Evolutionary conservation across 2,113 vertebrate species (phyloP).

Genomic region (Prionailurus bengalensis): DNA sequence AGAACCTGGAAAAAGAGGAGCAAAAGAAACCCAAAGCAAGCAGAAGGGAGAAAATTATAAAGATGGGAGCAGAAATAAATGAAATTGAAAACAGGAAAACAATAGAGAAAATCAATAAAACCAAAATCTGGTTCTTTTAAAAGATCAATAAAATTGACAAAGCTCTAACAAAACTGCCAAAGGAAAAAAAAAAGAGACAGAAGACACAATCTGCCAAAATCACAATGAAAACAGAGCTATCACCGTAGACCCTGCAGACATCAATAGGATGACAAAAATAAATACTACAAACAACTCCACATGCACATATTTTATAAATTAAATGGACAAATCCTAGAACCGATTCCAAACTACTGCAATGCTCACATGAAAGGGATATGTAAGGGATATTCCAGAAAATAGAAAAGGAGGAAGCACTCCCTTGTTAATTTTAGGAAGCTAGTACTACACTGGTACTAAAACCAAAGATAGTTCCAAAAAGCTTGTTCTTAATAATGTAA

Average conservation of each 20-base stretch:
- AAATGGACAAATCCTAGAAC: neutral
- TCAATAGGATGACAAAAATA: neutral
- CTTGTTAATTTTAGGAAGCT: neutral
- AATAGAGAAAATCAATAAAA: neutral
- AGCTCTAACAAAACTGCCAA: neutral
- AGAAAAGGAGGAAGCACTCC: neutral
- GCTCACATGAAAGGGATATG: neutral
- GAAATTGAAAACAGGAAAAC: neutral
- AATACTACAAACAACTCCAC: neutral
- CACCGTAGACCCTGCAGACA: neutral
- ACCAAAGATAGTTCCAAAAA: neutral
- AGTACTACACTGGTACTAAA: neutral
- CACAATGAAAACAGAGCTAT: neutral
- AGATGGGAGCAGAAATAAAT: neutral
- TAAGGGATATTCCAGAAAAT: neutral
- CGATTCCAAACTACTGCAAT: neutral
- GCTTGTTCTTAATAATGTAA: neutral
- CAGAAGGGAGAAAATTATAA: neutral
- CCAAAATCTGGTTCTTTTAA: neutral
- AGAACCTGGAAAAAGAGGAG: neutral
- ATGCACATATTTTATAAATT: neutral
- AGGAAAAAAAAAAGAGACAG: neutral
- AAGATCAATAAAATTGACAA: constrained; percentile 15
- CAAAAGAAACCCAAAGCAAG: neutral
- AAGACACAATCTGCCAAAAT: neutral